These are phyloP conservation scores for Otolemur crassicaudatus DNA, from an alignment of 2,797 vertebrate species.

Conservation along the genomic window DNA sequence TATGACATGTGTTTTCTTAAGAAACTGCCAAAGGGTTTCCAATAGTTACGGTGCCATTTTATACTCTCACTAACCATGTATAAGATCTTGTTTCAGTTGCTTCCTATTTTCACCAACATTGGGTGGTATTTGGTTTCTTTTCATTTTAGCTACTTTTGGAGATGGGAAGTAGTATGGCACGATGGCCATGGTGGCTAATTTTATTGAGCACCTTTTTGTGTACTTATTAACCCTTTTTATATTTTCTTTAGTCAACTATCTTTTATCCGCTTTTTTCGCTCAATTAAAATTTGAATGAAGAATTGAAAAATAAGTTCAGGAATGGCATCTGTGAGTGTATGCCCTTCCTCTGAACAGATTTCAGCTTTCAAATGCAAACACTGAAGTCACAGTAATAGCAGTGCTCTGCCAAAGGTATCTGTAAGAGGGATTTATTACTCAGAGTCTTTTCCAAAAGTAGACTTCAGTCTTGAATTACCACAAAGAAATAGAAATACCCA, in stretches of 20 bases:
- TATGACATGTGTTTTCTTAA: neutral
- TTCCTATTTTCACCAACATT: neutral
- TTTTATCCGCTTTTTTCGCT: neutral
- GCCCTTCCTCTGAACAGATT: neutral
- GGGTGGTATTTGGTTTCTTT: neutral
- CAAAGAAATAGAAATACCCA: neutral
- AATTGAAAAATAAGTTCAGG: neutral
- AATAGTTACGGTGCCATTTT: neutral
- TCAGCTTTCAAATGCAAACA: neutral
- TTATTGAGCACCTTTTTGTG: neutral
- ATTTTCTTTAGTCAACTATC: neutral
- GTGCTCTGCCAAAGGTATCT: neutral
- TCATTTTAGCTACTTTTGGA: neutral
- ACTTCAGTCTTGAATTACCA: neutral
- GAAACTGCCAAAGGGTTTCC: neutral
- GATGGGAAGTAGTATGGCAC: neutral
- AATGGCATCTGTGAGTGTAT: conserved; percentile 5
- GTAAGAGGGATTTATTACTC: neutral
- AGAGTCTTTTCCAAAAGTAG: neutral
- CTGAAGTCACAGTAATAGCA: neutral
- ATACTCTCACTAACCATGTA: neutral
- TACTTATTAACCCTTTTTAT: neutral
- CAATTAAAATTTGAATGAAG: conserved; percentile 28
- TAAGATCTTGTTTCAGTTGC: neutral
- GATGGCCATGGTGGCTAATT: neutral